Conservation (phyloP, 2,888 invertebrate genomes). For the Pristionchus mayeri region DNA sequence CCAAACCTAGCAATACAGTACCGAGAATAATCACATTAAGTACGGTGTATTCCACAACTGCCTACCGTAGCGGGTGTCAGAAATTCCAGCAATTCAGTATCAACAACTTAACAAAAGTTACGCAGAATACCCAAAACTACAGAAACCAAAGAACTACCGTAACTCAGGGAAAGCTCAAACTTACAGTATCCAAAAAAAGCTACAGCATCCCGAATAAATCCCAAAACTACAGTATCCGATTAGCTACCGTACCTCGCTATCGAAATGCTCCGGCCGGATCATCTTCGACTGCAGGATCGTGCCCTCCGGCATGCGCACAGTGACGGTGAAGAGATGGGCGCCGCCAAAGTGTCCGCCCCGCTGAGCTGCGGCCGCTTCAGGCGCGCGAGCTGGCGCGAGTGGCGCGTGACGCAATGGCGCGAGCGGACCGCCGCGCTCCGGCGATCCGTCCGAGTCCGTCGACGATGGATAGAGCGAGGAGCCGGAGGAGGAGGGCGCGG, state of each 20-base stretch:
- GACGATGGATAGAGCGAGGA: constrained; percentile 13
- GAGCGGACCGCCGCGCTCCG: background rate
- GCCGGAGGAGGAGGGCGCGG: constrained; percentile 47
- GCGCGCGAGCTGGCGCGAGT: background rate
- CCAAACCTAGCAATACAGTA: no score
- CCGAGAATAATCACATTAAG: no score
- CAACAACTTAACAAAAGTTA: no score
- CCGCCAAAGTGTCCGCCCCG: background rate
- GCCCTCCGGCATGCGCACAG: constrained; percentile 59
- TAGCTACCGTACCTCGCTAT: constrained; percentile 1
- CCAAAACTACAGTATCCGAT: background rate
- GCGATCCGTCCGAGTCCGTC: background rate
- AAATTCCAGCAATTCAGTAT: no score
- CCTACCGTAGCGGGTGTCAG: no score
- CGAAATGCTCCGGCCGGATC: constrained; percentile 53
- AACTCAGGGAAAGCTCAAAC: no score
- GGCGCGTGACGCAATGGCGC: background rate
- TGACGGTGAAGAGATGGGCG: constrained; percentile 59
- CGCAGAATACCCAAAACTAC: no score
- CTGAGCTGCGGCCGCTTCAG: background rate
- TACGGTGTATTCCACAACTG: no score
- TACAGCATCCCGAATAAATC: background rate
- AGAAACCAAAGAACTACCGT: no score
- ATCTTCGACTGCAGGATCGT: constrained; percentile 54
- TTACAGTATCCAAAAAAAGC: background rate